These are phyloP conservation scores for Corythucha ciliata DNA, from an alignment of 2,888 invertebrate species.

Conservation along the genomic window DNA sequence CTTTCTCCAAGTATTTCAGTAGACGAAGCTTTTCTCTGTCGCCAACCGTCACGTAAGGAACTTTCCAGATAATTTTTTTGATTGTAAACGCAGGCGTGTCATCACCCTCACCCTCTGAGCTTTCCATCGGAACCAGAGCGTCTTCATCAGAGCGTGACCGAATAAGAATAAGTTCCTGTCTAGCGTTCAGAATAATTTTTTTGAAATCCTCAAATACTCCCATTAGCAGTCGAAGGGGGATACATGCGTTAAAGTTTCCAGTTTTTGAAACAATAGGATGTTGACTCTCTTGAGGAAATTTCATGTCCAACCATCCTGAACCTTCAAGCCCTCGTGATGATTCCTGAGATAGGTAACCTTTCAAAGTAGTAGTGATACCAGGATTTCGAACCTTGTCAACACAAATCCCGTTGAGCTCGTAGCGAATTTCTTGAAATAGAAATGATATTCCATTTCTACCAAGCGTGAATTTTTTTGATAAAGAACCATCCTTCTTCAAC, in stretches of 20 bases:
- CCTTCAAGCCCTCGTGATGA: too few relatives aligned
- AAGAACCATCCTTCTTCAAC: slow-evolving; percentile 7
- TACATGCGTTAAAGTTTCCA: not conserved
- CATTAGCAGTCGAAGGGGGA: not conserved
- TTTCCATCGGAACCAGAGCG: not conserved
- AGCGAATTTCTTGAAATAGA: slow-evolving; percentile 1
- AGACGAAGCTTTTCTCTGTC: not conserved
- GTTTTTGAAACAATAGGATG: not conserved
- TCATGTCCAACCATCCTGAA: not conserved
- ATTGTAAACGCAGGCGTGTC: too few relatives aligned
- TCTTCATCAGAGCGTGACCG: not conserved
- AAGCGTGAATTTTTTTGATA: not conserved
- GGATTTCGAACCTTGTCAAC: slow-evolving; percentile 1
- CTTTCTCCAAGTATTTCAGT: not conserved
- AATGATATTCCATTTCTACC: not conserved
- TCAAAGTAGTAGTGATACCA: slow-evolving; percentile 2
- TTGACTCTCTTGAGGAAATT: not conserved
- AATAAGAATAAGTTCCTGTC: not conserved
- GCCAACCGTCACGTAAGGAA: not conserved
- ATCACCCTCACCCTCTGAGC: too few relatives aligned
- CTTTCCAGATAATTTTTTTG: too few relatives aligned
- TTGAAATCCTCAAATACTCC: not conserved
- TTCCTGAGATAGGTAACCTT: not conserved
- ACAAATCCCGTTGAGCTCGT: not conserved
- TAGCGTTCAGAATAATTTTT: not conserved